Conservation (phyloP, 1,140 invertebrate genomes). For the Hycleus cichorii region DNA sequence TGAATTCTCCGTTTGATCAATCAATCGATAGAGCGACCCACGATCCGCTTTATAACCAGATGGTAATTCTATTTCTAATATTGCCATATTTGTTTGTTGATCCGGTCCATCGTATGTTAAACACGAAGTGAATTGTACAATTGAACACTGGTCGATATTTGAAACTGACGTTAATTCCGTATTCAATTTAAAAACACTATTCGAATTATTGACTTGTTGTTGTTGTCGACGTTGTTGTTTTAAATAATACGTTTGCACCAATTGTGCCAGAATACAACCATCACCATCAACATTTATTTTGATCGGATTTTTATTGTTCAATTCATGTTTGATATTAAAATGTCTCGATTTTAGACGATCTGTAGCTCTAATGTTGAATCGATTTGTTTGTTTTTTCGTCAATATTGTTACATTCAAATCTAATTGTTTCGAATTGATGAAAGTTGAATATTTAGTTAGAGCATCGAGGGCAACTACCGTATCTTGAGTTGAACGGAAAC, state of each 20-base stretch:
- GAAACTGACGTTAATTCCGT: slow-evolving; percentile 30
- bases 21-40: slow-evolving; percentile 41
- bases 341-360: slow-evolving; percentile 27
- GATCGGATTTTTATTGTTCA: slow-evolving; percentile 35
- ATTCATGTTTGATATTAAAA: slow-evolving; percentile 32
- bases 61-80: slow-evolving; percentile 55
- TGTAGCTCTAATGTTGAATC: slow-evolving; percentile 18
- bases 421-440: slow-evolving; percentile 22
- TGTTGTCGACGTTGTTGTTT: slow-evolving; percentile 5
- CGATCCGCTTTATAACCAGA: slow-evolving; percentile 54
- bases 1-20: slow-evolving; percentile 23
- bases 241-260: slow-evolving; percentile 26
- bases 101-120: slow-evolving; percentile 28
- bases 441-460: slow-evolving; percentile 46
- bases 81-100: slow-evolving; percentile 49
- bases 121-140: slow-evolving; percentile 32
- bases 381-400: slow-evolving; percentile 14
- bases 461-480: slow-evolving; percentile 57
- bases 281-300: slow-evolving; percentile 47
- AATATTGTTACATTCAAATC: slow-evolving; percentile 24
- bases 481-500: slow-evolving; percentile 58
- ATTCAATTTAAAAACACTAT: slow-evolving; percentile 32
- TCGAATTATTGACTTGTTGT: not conserved
- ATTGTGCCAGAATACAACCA: slow-evolving; percentile 55
- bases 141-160: slow-evolving; percentile 30